These are phyloP conservation scores for Dugesia japonica DNA, from an alignment of 2,888 invertebrate genomes.

Conservation along the genomic window DNA sequence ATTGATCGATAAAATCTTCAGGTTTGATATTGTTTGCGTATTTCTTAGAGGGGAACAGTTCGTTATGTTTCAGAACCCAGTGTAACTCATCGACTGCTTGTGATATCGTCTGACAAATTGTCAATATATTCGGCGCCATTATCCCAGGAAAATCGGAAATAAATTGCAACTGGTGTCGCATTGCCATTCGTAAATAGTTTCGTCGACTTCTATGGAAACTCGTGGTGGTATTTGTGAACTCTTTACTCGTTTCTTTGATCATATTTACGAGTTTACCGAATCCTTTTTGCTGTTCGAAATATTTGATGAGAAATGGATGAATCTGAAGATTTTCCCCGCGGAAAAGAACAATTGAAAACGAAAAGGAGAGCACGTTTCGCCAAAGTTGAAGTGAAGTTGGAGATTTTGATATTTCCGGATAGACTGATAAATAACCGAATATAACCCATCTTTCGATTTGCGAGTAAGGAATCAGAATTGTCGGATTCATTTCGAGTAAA, in stretches of 20 bases:
- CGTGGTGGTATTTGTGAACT: background rate
- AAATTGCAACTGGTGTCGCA: constrained; percentile 81
- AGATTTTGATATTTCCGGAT: constrained; percentile 21
- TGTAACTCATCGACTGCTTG: constrained; percentile 83
- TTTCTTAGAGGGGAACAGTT: constrained; percentile 65
- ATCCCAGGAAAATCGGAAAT: constrained; percentile 92
- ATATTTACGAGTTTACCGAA: background rate
- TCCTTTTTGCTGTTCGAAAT: constrained; percentile 60
- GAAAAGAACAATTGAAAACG: constrained; percentile 81
- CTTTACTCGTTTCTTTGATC: background rate
- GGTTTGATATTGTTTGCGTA: background rate
- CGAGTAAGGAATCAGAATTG: constrained; percentile 74
- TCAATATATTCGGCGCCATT: constrained; percentile 82
- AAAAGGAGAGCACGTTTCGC: constrained; percentile 70
- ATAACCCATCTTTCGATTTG: constrained; percentile 90
- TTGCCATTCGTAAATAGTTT: constrained; percentile 79
- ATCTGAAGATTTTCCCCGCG: constrained; percentile 89
- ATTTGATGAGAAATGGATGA: constrained; percentile 74
- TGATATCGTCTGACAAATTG: constrained; percentile 85
- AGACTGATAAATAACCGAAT: constrained; percentile 28
- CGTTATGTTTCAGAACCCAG: constrained; percentile 85
- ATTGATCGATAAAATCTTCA: constrained; percentile 29
- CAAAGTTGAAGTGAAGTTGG: background rate
- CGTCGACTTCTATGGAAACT: constrained; percentile 68
- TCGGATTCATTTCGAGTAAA: background rate